A percentile compares a stretch with the other conserved stretches of the same genome.
These are phyloP conservation scores for Pinna nobilis DNA, from an alignment of 1,140 invertebrate genomes.

Conservation along the genomic window DNA sequence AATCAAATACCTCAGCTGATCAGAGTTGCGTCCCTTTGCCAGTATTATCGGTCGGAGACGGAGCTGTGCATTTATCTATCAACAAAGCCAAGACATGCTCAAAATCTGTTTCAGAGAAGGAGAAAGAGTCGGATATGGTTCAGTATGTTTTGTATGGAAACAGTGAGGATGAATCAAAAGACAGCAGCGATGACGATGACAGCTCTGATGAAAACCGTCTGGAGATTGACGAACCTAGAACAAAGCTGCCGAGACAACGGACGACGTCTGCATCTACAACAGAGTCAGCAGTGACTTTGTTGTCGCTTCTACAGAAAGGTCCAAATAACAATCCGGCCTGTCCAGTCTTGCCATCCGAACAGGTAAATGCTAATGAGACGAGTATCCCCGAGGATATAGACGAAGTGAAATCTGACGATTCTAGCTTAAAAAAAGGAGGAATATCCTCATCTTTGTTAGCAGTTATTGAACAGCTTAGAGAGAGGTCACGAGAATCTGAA, in stretches of 20 bases:
- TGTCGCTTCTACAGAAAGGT: conserved; percentile 61
- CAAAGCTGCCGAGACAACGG: conserved; percentile 5
- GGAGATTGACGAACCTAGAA: not conserved
- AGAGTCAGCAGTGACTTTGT: conserved; percentile 62
- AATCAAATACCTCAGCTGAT: too few relatives aligned
- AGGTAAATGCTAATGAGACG: conserved; percentile 19
- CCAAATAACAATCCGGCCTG: conserved; percentile 53
- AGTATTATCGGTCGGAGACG: too few relatives aligned
- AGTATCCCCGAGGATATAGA: too few relatives aligned
- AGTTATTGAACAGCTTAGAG: conserved; percentile 73
- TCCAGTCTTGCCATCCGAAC: conserved; percentile 17
- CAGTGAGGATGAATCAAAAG: too few relatives aligned
- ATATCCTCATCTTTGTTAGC: conserved; percentile 73
- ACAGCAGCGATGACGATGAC: conserved; percentile 10
- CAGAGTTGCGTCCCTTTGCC: too few relatives aligned
- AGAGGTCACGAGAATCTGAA: conserved; percentile 66
- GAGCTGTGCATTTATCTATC: too few relatives aligned
- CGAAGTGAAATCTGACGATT: too few relatives aligned
- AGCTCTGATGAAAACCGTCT: conserved; percentile 1
- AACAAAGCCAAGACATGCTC: too few relatives aligned
- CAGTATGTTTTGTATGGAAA: too few relatives aligned
- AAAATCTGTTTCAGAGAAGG: too few relatives aligned
- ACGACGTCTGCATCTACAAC: conserved; percentile 41
- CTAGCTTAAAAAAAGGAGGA: conserved; percentile 54
- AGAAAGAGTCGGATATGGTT: too few relatives aligned